Conservation (phyloP, 1,140 invertebrate species). For the Berghia stephanieae region DNA sequence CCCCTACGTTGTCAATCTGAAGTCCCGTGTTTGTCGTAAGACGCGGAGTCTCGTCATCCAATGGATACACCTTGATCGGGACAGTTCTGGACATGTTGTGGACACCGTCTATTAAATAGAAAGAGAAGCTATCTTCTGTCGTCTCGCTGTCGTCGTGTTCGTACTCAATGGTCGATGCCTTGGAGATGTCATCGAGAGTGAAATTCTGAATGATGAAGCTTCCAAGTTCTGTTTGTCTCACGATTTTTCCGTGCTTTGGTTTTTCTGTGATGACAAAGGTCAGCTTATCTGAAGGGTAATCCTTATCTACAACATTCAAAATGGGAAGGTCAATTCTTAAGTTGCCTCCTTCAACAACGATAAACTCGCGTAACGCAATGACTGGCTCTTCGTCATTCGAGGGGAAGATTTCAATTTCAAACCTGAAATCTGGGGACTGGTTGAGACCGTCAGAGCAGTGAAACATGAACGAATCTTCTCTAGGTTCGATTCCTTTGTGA, state of each 20-base stretch:
- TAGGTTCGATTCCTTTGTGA: slow-evolving; percentile 64
- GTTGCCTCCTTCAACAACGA: slow-evolving; percentile 65
- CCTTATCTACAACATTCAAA: slow-evolving; percentile 65
- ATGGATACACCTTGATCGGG: slow-evolving; percentile 59
- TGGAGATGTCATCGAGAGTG: slow-evolving; percentile 60
- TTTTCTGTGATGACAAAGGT: slow-evolving; percentile 58
- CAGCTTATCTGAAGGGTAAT: slow-evolving; percentile 63
- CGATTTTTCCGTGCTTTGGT: slow-evolving; percentile 64
- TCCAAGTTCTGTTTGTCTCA: slow-evolving; percentile 56
- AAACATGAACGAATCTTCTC: slow-evolving; percentile 61
- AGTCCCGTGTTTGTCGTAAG: slow-evolving; percentile 66
- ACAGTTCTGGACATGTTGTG: slow-evolving; percentile 62
- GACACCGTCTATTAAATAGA: slow-evolving; percentile 63
- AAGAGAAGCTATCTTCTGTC: slow-evolving; percentile 60
- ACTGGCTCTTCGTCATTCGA: slow-evolving; percentile 68
- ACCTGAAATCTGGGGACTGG: slow-evolving; percentile 42
- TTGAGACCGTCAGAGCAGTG: slow-evolving; percentile 66
- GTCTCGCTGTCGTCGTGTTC: slow-evolving; percentile 67
- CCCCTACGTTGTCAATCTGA: slow-evolving; percentile 62
- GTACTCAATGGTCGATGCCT: slow-evolving; percentile 65
- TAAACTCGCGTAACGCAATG: slow-evolving; percentile 63
- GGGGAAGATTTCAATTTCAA: slow-evolving; percentile 63
- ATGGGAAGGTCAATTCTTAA: slow-evolving; percentile 66
- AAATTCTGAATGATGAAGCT: slow-evolving; percentile 57
- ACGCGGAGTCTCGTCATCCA: slow-evolving; percentile 67